Percentiles rank a stretch among this genome's conserved stretches.
Conservation (phyloP, 2,888 invertebrate genomes). For the Gortyna flavago region DNA sequence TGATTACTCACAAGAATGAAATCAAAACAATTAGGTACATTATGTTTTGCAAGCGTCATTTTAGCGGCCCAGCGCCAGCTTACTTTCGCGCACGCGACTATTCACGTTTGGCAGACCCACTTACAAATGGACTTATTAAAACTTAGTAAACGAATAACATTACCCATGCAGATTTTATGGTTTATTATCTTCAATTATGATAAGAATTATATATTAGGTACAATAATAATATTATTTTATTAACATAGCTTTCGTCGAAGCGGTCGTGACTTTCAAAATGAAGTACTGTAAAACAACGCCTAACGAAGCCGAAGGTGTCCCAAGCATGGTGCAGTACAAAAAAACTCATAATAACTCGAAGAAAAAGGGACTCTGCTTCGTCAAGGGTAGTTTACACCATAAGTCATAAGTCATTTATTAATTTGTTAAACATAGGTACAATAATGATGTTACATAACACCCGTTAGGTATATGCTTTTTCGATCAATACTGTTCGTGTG, state of each 20-base stretch:
- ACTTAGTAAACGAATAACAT: conserved; percentile 26
- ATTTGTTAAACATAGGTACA: too few relatives aligned
- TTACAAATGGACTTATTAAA: conserved; percentile 56
- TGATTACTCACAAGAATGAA: conserved; percentile 4
- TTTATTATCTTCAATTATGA: background rate
- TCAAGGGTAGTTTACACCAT: background rate
- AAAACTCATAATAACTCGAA: background rate
- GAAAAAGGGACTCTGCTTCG: background rate
- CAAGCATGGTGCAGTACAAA: background rate
- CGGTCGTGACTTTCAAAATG: conserved; percentile 7
- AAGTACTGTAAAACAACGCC: background rate
- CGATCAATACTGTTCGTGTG: background rate
- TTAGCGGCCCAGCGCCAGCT: conserved; percentile 31
- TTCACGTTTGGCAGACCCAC: conserved; percentile 51
- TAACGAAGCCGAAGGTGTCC: too few relatives aligned
- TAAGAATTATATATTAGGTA: background rate
- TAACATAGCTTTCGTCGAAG: background rate
- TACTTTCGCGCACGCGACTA: conserved; percentile 52
- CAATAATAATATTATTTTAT: background rate
- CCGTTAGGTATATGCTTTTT: background rate
- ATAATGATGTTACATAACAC: too few relatives aligned
- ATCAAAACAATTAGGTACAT: background rate
- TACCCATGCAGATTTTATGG: background rate
- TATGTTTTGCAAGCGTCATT: conserved; percentile 17
- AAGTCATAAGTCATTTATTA: too few relatives aligned